phyloP scores from a whole-genome alignment of 2,888 invertebrate species.

The Acleris emargana region DNA sequence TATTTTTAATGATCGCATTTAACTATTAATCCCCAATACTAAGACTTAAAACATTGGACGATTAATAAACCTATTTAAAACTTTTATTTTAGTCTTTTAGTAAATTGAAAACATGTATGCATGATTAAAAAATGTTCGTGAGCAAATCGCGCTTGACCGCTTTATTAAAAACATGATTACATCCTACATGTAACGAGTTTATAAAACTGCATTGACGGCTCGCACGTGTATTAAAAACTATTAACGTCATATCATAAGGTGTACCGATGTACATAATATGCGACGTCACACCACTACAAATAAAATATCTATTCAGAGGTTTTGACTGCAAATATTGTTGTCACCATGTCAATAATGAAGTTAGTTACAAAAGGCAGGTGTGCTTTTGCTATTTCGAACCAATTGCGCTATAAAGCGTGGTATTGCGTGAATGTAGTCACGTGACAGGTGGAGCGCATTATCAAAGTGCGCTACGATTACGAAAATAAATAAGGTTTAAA shows the following conservation, averaged over 20 bases:
- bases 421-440: constrained; percentile 68
- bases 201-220: constrained; percentile 4
- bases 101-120: no score
- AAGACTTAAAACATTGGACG: no score
- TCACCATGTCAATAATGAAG: constrained; percentile 3
- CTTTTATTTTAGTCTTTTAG: no score
- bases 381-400: constrained; percentile 16
- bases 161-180: constrained; percentile 3
- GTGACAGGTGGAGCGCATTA: constrained; percentile 50
- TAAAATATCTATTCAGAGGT: no score
- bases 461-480: constrained; percentile 3
- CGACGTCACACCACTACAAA: not conserved
- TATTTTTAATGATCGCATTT: no score
- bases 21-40: no score
- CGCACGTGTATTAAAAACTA: constrained; percentile 10
- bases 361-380: constrained; percentile 10
- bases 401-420: constrained; percentile 20
- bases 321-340: constrained; percentile 7
- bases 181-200: constrained; percentile 10
- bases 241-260: constrained; percentile 6
- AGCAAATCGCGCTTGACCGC: constrained; percentile 3
- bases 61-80: no score
- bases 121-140: no score
- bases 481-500: not conserved
- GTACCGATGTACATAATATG: no score